These are phyloP conservation scores for Furcifer pardalis DNA, from an alignment of 2,797 vertebrate genomes.

Conservation along the genomic window DNA sequence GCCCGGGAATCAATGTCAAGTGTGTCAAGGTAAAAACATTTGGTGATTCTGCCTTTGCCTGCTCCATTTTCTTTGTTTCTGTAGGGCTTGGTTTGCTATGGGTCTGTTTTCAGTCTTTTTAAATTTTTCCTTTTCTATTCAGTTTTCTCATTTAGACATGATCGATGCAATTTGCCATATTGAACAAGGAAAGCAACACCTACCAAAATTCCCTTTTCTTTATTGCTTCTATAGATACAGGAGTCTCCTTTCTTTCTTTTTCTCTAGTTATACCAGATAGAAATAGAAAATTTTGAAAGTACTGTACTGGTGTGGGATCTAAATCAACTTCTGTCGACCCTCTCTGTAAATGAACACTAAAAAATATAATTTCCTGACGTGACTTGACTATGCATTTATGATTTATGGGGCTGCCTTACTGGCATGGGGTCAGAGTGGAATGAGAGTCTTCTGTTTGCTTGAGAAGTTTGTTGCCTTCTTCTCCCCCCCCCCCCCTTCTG, in stretches of 20 bases:
- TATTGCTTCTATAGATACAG: not conserved
- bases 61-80: not conserved
- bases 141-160: no score
- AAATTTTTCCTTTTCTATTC: not conserved
- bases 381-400: not conserved
- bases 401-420: not conserved
- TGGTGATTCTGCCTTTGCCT: not conserved
- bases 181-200: no score
- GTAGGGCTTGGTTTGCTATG: not conserved
- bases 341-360: not conserved
- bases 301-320: no score
- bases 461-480: conserved; percentile 47
- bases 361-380: not conserved
- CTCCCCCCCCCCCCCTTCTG: conserved; percentile 15
- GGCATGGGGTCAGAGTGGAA: not conserved
- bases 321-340: no score
- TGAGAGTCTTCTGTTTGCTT: conserved; percentile 4
- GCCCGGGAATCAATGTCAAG: conserved; percentile 98
- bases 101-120: not conserved
- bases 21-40: conserved; percentile 92
- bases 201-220: not conserved
- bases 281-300: not conserved
- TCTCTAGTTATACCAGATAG: not conserved
- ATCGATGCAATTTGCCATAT: not conserved
- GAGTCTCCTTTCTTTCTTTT: no score